Evolutionary conservation across 35 echinoderm and acorn worm genomes (phyloP), one percentile per base, ranked within the genome.

Genomic region (Anneissia japonica): DNA sequence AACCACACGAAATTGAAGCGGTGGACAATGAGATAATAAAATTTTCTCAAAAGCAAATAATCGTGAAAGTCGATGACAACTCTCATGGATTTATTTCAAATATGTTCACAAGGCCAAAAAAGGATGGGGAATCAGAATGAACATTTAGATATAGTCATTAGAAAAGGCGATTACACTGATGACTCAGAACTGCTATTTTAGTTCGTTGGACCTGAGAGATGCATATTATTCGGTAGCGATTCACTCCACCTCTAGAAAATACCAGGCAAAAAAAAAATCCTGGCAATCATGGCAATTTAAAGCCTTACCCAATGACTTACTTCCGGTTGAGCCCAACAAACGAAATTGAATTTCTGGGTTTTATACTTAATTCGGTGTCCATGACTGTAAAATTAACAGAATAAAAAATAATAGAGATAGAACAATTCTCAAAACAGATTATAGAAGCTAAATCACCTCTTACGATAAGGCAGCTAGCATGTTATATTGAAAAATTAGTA

Each of bases 41-140:
- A 72, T 74, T 88, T 10, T 35, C 21, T 0, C 16, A 82, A 29
- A 81, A 88, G 12, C 80, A 81, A 74, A n/a, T 88, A 37, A 88
- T 88, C n/a, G 86, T 82, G 38, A 36, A 10, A n/a, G 31, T 37
- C 46, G 34, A n/a, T 72, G 30, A 56, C 4, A 34, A 81, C 32
- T 29, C 3, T 0, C 40, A 41, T 73, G 86, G 51, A 4, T 87
- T 88, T 37, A 39, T 82, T 21, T 81, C 87, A 83, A 82, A 82
- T 16, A 89, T 89, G 72, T 89, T 89, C 56, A 89, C 87, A 34
- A 77, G 87, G 19, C 79, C 46, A 82, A 82, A 89, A 37, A 89
- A 89, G 38, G 87, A 82, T 89, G 79, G 87, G 32, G 79, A 46
- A 73, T 40, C 72, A 6, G 87, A 75, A 82, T 89, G 87, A 89